Percentiles rank a stretch among this genome's conserved stretches.
Evolutionary conservation across 2,797 vertebrate genomes (phyloP).

Genomic region (Botia almorhae): DNA sequence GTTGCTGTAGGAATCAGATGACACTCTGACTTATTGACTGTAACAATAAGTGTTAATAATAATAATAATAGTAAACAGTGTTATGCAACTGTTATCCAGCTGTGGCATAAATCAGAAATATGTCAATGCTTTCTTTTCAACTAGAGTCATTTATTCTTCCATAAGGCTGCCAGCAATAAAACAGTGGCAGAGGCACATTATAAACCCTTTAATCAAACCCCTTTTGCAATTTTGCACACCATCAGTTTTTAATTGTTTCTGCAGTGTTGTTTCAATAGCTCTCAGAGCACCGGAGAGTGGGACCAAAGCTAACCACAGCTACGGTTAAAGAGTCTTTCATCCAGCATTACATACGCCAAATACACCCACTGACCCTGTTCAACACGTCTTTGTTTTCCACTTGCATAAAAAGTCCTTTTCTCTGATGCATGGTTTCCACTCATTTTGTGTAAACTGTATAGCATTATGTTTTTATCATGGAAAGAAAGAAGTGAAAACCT

Average conservation of each 20-base stretch:
- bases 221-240: conserved; percentile 17
- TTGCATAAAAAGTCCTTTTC: conserved; percentile 5
- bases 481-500: no score
- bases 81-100: neutral
- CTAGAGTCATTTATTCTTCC: neutral
- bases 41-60: no score
- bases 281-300: conserved; percentile 11
- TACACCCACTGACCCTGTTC: conserved; percentile 52
- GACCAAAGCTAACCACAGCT: neutral
- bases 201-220: conserved; percentile 9
- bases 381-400: conserved; percentile 41
- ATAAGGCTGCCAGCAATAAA: neutral
- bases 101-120: neutral
- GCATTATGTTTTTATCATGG: no score
- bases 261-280: conserved; percentile 29
- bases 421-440: no score
- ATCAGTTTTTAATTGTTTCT: conserved; percentile 47
- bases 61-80: no score
- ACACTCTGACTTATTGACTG: neutral
- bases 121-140: neutral
- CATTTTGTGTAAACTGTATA: neutral
- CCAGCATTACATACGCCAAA: conserved; percentile 57
- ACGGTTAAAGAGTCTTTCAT: conserved; percentile 58
- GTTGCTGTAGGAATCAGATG: neutral
- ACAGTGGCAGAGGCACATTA: neutral